Percentiles rank a stretch among this genome's conserved stretches.
Conservation (phyloP, 2,888 invertebrate species). For the Diaprepes abbreviatus region DNA sequence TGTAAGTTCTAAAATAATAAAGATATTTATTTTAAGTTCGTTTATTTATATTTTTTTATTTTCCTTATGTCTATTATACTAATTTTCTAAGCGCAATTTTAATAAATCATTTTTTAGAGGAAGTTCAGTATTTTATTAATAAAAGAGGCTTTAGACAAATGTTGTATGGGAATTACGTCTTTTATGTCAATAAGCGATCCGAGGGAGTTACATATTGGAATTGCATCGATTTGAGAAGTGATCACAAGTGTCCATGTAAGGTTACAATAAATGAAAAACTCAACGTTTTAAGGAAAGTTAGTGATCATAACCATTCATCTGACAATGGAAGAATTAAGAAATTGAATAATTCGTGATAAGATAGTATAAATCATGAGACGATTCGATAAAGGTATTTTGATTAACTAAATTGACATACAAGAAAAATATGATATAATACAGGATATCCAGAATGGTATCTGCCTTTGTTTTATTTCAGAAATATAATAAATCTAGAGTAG, state of each 20-base stretch:
- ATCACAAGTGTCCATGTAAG: constrained; percentile 32
- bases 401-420: too few species aligned
- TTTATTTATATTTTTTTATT: too few species aligned
- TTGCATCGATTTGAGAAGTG: constrained; percentile 18
- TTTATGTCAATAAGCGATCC: constrained; percentile 18
- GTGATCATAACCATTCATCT: constrained; percentile 31
- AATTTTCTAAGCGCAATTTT: too few species aligned
- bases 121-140: constrained; percentile 39
- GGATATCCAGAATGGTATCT: too few species aligned
- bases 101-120: constrained; percentile 41
- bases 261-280: constrained; percentile 31
- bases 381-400: too few species aligned
- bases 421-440: too few species aligned
- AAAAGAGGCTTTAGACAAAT: constrained; percentile 41
- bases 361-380: too few species aligned
- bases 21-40: too few species aligned
- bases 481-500: too few species aligned
- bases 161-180: constrained; percentile 33
- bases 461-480: too few species aligned
- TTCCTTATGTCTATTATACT: too few species aligned
- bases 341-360: neutral
- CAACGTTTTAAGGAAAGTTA: constrained; percentile 29
- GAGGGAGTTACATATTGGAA: constrained; percentile 34
- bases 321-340: constrained; percentile 2
- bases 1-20: too few species aligned